Evolutionary conservation across 2,797 vertebrate genomes (phyloP).

Genomic region (Lagorchestes hirsutus): DNA sequence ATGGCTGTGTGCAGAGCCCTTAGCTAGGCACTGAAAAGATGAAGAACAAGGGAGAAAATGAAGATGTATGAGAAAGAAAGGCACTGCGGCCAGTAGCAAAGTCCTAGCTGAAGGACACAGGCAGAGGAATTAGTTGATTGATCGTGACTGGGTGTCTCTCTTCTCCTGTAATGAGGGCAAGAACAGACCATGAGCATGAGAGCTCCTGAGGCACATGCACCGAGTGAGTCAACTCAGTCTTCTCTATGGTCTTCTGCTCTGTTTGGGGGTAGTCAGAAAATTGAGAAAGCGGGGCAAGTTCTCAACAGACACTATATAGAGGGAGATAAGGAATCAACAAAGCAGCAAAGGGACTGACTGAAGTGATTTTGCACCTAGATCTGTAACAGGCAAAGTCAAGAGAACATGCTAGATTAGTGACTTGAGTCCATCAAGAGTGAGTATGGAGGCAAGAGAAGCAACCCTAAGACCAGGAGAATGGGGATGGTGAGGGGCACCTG

Average conservation of each 20-base stretch:
- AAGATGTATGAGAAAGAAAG: not conserved
- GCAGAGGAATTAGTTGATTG: not conserved
- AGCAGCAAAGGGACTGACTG: not conserved
- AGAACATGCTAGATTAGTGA: rapidly evolving
- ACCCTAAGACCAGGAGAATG: not conserved
- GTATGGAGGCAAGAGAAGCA: not conserved
- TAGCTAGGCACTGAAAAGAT: not conserved
- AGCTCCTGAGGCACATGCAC: too few species aligned
- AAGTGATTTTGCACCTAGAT: not conserved
- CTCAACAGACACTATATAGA: not conserved
- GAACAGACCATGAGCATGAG: not conserved
- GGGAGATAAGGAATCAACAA: not conserved
- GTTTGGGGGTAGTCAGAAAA: not conserved
- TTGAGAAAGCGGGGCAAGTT: not conserved
- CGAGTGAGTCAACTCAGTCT: not conserved
- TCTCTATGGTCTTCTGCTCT: not conserved
- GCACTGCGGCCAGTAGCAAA: not conserved
- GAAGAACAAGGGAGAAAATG: not conserved
- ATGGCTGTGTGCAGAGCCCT: not conserved
- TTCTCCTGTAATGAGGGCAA: not conserved
- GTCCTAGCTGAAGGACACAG: not conserved
- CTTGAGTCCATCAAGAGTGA: not conserved
- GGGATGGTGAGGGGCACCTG: not conserved
- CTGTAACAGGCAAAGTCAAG: not conserved
- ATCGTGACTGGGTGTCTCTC: not conserved